These are phyloP conservation scores for Ibidorhyncha struthersii DNA, from an alignment of 2,113 vertebrate genomes.

Conservation along the genomic window DNA sequence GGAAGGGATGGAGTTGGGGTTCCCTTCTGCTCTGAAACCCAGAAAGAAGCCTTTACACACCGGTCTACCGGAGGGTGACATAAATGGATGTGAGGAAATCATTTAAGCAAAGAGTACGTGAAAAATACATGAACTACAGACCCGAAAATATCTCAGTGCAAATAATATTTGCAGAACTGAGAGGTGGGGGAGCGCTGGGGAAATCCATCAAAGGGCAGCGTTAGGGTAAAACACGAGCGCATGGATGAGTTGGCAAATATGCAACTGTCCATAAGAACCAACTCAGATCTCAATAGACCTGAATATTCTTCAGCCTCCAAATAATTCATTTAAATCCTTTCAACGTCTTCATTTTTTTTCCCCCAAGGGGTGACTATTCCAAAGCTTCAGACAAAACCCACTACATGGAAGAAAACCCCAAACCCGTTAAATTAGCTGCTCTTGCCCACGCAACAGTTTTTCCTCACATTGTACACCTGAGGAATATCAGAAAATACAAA, in stretches of 20 bases:
- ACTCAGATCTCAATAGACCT: not conserved
- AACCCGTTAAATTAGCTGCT: not conserved
- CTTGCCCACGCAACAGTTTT: not conserved
- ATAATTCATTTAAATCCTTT: not conserved
- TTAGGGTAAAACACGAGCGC: not conserved
- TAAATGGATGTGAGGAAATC: not conserved
- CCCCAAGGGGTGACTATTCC: not conserved
- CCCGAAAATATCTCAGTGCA: not conserved
- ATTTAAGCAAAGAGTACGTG: not conserved
- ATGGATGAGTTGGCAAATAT: fast-evolving
- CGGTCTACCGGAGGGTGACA: not conserved
- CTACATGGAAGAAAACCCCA: not conserved
- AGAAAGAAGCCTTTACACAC: fast-evolving
- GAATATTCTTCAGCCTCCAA: not conserved
- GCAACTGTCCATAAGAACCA: not conserved
- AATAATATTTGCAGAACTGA: not conserved
- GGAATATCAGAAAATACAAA: not conserved
- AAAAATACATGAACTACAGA: not conserved
- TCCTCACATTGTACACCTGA: not conserved
- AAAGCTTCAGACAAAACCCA: not conserved
- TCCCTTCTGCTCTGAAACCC: too few relatives aligned
- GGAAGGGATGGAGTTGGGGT: not conserved
- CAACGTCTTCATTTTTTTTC: fast-evolving
- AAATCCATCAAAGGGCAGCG: not conserved
- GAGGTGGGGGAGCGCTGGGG: not conserved